These are phyloP conservation scores for Melieria crassipennis DNA, from an alignment of 2,888 invertebrate genomes.

Conservation along the genomic window DNA sequence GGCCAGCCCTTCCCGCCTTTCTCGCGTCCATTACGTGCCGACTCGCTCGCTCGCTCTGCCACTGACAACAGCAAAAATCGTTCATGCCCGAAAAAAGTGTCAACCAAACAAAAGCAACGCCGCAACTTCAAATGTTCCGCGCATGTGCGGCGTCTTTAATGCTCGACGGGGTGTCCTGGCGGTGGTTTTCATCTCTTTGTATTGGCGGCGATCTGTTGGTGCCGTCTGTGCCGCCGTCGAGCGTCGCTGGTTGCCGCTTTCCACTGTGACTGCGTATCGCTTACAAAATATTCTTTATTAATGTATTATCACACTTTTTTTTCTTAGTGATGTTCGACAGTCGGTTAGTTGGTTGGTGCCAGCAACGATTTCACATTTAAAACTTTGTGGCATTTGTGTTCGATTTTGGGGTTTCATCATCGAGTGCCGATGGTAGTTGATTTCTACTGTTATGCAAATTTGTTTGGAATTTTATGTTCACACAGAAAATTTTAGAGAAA, in stretches of 20 bases:
- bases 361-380: too few relatives aligned
- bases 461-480: too few relatives aligned
- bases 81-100: conserved; percentile 66
- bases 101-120: conserved; percentile 66
- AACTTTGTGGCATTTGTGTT: too few relatives aligned
- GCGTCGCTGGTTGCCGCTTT: neutral
- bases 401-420: too few relatives aligned
- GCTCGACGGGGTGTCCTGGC: conserved; percentile 62
- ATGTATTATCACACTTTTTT: conserved; percentile 59
- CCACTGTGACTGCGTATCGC: conserved; percentile 41
- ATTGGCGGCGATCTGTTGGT: conserved; percentile 44
- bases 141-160: conserved; percentile 63
- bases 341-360: too few relatives aligned
- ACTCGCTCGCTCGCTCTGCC: neutral
- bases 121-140: conserved; percentile 62
- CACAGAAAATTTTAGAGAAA: too few relatives aligned
- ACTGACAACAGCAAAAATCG: conserved; percentile 54
- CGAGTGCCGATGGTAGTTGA: too few relatives aligned
- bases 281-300: conserved; percentile 61
- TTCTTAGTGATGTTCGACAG: neutral
- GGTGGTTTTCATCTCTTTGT: conserved; percentile 61
- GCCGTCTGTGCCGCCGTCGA: conserved; percentile 32
- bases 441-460: too few relatives aligned
- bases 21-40: conserved; percentile 5
- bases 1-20: neutral